phyloP scores from a whole-genome alignment of 1,140 invertebrate species.

The Drosophila takahashii region DNA sequence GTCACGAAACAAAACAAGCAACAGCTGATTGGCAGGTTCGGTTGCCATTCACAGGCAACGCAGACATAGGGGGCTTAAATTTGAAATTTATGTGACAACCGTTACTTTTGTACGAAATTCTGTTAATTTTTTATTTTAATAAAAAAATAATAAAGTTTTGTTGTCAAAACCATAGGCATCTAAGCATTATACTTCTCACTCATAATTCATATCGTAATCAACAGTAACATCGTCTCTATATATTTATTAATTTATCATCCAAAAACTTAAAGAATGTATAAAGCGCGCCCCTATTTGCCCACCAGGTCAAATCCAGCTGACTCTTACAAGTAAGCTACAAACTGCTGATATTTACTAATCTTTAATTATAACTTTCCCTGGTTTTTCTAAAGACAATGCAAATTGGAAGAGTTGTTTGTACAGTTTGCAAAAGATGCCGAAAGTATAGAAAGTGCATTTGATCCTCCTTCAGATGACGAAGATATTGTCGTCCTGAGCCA shows the following conservation, averaged over 20 bases:
- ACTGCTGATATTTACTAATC: not conserved
- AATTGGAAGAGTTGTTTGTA: too few relatives aligned
- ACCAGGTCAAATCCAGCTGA: not conserved
- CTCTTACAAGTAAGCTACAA: not conserved
- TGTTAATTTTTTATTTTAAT: not conserved
- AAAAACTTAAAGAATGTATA: not conserved
- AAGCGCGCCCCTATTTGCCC: not conserved
- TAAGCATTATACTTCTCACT: not conserved
- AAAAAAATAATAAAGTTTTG: too few relatives aligned
- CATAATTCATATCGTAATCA: not conserved
- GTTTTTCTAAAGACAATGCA: too few relatives aligned
- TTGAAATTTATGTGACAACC: not conserved
- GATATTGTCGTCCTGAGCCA: not conserved
- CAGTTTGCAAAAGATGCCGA: not conserved
- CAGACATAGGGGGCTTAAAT: not conserved
- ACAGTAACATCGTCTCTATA: not conserved
- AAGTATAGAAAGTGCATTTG: too few relatives aligned
- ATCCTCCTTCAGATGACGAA: too few relatives aligned
- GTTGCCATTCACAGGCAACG: not conserved
- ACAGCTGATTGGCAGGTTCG: constrained; percentile 43
- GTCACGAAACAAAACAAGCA: constrained; percentile 51
- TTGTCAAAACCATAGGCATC: too few relatives aligned
- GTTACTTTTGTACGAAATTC: not conserved
- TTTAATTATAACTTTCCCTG: not conserved
- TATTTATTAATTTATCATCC: too few relatives aligned